These are phyloP conservation scores for Thysanoteuthis rhombus DNA, from an alignment of 2,888 invertebrate species.

Conservation along the genomic window DNA sequence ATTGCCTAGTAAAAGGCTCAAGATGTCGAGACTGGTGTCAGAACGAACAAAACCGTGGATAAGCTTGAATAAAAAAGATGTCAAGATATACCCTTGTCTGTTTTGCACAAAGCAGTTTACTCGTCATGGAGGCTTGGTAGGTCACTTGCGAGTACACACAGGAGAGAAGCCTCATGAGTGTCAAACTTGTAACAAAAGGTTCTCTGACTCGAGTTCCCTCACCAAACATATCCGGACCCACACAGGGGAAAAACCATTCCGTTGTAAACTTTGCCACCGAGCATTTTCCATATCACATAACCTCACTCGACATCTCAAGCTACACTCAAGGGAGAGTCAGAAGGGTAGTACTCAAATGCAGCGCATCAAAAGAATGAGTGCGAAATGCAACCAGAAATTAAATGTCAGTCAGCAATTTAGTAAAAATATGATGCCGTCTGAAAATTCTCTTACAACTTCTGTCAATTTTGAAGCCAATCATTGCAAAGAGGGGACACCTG, in stretches of 20 bases:
- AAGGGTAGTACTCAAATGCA: not conserved
- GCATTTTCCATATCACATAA: not conserved
- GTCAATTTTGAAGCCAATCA: not conserved
- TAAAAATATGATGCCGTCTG: not conserved
- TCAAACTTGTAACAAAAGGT: not conserved
- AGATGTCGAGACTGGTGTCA: not conserved
- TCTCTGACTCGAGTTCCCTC: not conserved
- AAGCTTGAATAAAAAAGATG: not conserved
- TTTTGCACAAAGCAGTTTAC: not conserved
- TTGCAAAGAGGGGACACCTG: not conserved
- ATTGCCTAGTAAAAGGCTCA: not conserved
- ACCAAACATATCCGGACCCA: not conserved
- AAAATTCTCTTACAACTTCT: not conserved
- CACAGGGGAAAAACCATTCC: not conserved
- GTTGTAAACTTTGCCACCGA: not conserved
- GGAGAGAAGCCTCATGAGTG: not conserved
- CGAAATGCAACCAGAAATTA: not conserved
- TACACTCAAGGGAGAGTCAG: not conserved
- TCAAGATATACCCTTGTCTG: not conserved
- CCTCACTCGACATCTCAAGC: not conserved
- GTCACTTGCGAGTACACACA: constrained; percentile 12
- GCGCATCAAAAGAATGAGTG: not conserved
- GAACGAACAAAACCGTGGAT: not conserved
- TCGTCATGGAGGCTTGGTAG: not conserved
- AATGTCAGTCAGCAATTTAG: not conserved